Percentiles rank a stretch among this genome's conserved stretches.
Conservation (phyloP, 2,888 invertebrate species). For the Coecobrya sp. region DNA sequence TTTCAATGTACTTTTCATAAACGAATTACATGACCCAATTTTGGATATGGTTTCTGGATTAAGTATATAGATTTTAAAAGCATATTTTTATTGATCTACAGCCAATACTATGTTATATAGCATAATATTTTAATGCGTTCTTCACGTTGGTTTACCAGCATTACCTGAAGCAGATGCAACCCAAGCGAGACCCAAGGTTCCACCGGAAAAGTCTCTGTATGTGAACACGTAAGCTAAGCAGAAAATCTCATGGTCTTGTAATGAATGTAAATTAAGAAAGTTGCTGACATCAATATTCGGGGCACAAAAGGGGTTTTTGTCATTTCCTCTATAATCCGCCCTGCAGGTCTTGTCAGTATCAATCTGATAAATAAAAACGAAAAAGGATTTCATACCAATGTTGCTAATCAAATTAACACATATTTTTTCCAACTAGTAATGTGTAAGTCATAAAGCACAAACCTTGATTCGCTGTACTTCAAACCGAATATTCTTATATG, state of each 20-base stretch:
- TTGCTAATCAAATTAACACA: background rate
- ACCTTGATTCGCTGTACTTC: slow-evolving; percentile 96
- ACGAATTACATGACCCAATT: no score
- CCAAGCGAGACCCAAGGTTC: slow-evolving; percentile 99
- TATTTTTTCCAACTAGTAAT: background rate
- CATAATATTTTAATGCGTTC: no score
- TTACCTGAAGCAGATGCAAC: slow-evolving; percentile 96
- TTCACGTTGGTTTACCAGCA: background rate
- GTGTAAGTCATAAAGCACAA: slow-evolving; percentile 83
- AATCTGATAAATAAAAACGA: slow-evolving; percentile 91
- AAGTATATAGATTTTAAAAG: no score
- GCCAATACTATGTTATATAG: no score
- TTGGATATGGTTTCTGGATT: no score
- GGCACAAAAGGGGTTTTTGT: slow-evolving; percentile 96
- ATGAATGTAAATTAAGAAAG: slow-evolving; percentile 98
- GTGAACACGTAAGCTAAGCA: slow-evolving; percentile 99
- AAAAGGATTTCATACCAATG: no score
- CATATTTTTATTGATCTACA: no score
- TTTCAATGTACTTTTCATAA: no score
- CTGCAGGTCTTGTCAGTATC: slow-evolving; percentile 95
- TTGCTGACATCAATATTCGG: slow-evolving; percentile 99
- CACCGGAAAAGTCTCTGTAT: slow-evolving; percentile 98
- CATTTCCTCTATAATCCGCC: slow-evolving; percentile 90
- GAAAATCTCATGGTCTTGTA: slow-evolving; percentile 99
- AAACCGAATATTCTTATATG: slow-evolving; percentile 97